Evolutionary conservation across 1,140 invertebrate genomes (phyloP).

Genomic region (Drosophila kohkoa): DNA sequence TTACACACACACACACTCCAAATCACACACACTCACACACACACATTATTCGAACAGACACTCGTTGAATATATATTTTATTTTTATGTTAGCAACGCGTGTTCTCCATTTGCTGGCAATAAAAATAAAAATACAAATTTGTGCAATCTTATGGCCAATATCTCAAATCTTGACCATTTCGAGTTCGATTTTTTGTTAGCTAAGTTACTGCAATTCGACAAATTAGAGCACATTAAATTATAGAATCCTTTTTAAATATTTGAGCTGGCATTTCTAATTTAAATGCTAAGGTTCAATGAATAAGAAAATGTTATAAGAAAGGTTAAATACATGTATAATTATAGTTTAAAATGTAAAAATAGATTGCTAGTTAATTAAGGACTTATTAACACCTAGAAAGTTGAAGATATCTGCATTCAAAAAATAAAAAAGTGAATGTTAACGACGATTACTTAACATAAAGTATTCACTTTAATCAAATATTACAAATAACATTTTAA

Average conservation of each 20-base stretch:
- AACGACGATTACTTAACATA: too few species aligned
- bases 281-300: neutral
- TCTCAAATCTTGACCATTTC: constrained; percentile 46
- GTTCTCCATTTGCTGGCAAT: constrained; percentile 35
- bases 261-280: neutral
- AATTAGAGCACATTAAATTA: neutral
- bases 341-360: too few species aligned
- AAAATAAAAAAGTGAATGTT: too few species aligned
- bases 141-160: constrained; percentile 63
- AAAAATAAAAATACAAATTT: constrained; percentile 37
- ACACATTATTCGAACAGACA: constrained; percentile 1
- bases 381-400: too few species aligned
- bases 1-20: constrained; percentile 21
- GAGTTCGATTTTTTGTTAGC: constrained; percentile 6
- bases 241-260: neutral
- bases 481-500: too few species aligned
- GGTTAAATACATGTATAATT: too few species aligned
- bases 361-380: too few species aligned
- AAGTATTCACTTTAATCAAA: too few species aligned
- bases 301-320: too few species aligned
- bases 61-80: constrained; percentile 43
- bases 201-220: constrained; percentile 10
- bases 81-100: constrained; percentile 44
- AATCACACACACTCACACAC: neutral
- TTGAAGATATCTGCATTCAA: too few species aligned